phyloP scores from a whole-genome alignment of 2,797 vertebrate genomes.

The Squalus acanthias region DNA sequence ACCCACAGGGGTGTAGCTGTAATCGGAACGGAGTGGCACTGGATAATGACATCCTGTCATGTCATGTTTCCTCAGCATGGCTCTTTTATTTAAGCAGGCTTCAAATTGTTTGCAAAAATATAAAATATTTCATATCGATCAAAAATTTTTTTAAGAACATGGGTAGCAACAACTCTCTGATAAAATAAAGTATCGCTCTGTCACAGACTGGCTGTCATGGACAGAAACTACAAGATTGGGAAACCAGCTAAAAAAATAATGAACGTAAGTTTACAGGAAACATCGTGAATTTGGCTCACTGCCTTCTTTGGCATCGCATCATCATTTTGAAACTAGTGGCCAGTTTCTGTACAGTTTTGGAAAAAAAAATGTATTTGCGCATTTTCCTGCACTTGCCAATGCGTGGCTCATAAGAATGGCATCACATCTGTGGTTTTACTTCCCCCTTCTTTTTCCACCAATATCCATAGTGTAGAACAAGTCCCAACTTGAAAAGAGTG shows the following conservation, averaged over 20 bases:
- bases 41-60: neutral
- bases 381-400: neutral
- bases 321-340: neutral
- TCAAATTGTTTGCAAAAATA: neutral
- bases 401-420: neutral
- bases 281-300: neutral
- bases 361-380: neutral
- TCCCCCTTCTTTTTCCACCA: neutral
- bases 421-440: neutral
- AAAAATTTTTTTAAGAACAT: neutral
- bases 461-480: neutral
- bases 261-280: neutral
- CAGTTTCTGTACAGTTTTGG: neutral
- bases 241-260: neutral
- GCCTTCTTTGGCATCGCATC: neutral
- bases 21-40: neutral
- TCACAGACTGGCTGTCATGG: neutral
- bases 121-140: neutral
- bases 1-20: neutral
- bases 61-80: neutral
- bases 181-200: neutral
- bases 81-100: neutral
- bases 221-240: neutral
- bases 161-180: neutral
- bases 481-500: neutral